Base-by-base conservation (phyloP, 2,797 vertebrate species). In the Petrocephalus sullivani region DNA sequence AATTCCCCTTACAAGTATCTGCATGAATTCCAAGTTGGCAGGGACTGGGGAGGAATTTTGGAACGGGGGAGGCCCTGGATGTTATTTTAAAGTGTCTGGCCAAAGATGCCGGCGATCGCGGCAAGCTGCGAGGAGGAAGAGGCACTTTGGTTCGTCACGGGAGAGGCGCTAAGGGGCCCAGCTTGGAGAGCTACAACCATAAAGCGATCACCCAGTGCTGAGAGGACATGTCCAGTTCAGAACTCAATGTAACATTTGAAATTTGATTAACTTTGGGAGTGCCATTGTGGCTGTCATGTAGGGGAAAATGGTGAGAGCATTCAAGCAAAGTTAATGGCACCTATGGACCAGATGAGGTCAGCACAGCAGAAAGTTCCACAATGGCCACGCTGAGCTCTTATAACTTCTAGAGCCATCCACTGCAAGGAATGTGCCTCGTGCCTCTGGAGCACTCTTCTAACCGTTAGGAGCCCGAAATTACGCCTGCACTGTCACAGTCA, bases 401-500 rank as follows among this genome's bases (percentile, higher is more conserved):
- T 57, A 3, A 57, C 56, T 78, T 78, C 8, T 6, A 46, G 16
- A 46, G 87, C 88, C 90, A 46, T 86, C 49, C n/a, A 57, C 37
- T 82, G 56, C 9, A 56, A 56, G 82, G 54, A 23, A 9, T n/a
- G n/a, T 84, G 46, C 81, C 21, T 84, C 2, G 67, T 49, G 19
- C 23, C 56, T 23, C 12, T 84, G 82, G 23, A 46, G 12, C 37
- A 23, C 21, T 88, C 54, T 4, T 49, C 41, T 1, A 14, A 28
- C 89, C 91, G 89, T 3, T 88, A 89, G 92, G 89, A 90, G 91
- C 89, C 89, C 92, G 91, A 93, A 93, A 91, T 90, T 78, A 28
- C 67, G 91, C 93, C 92, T 92, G 14, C 86, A 91, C 92, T 93
- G 89, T 89, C 90, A 91, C 91, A 90, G 92, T 93, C 89, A 91